Evolutionary conservation across 1,140 invertebrate genomes (phyloP).

Genomic region (Cherax destructor): DNA sequence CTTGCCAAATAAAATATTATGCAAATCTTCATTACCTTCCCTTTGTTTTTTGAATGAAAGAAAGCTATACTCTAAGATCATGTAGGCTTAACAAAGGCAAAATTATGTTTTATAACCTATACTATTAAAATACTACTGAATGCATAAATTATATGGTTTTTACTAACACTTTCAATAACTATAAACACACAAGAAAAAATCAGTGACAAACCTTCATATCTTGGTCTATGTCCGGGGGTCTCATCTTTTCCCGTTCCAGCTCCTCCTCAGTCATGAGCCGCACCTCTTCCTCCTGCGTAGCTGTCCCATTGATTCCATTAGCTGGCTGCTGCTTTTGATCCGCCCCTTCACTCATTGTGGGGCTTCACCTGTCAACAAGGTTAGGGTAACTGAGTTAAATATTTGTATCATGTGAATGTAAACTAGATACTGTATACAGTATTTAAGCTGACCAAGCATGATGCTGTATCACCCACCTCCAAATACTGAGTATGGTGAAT

Average conservation of each 20-base stretch:
- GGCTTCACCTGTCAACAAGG: constrained; percentile 8
- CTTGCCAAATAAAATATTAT: too few relatives aligned
- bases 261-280: constrained; percentile 72
- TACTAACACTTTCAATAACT: too few relatives aligned
- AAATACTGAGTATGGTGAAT: too few relatives aligned
- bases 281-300: constrained; percentile 68
- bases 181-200: too few relatives aligned
- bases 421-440: neutral
- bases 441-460: neutral
- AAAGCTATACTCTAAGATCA: too few relatives aligned
- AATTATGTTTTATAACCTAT: too few relatives aligned
- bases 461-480: too few relatives aligned
- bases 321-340: constrained; percentile 38
- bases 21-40: too few relatives aligned
- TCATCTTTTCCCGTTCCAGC: constrained; percentile 71
- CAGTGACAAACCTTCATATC: constrained; percentile 70
- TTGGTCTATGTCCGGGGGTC: constrained; percentile 72
- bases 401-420: neutral
- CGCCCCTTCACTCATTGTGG: constrained; percentile 63
- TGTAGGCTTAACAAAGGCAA: too few relatives aligned
- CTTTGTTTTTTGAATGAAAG: too few relatives aligned
- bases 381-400: neutral
- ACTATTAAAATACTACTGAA: too few relatives aligned
- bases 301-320: constrained; percentile 66
- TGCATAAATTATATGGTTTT: too few relatives aligned